Base-by-base conservation (phyloP, 2,888 invertebrate species). In the Tetragnatha montana region DNA sequence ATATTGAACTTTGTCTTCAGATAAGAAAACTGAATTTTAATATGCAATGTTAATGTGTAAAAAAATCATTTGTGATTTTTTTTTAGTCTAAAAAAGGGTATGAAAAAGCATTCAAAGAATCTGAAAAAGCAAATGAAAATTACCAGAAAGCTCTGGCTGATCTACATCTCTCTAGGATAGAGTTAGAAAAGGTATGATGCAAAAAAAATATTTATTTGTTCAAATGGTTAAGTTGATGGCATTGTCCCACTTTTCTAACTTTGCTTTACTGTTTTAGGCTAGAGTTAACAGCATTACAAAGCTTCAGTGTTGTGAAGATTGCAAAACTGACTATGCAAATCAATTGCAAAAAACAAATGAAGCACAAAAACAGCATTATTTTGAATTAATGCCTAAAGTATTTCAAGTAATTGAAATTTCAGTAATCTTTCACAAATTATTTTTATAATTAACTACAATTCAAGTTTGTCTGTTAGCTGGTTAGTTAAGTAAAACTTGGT, bases 111-210 rank as follows among this genome's bases (percentile, higher is more conserved):
- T 99, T 96, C 94, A 95, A 97, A 92, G 99, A 99, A 93, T 96
- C 98, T 91, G 99, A 99, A 94, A 96, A 97, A 93, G 98, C 99
- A 1, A 95, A 97, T 92, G 98, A 99, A 91, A 97, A 97, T 93
- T 99, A 97, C 95, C 97, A 97, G 93, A 97, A 96, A 94, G 99
- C 99, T 73, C 99, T 99, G 94, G 98, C 98, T 90, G 99, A 99
- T 95, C 95, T 98, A 92, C 98, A 99, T 95, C 95, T 99, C 91
- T 97, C 97, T 81, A 95, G 98, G 92, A 97, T 97, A 82, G 97
- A 99, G 95, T 97, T 98, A 73, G 98, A 98, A 94, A 98, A 98
- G 94, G 93, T 91, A 81, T 68, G 35, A 35, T 35, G 35, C 35
- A 35, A 2, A 76, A 8, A 35, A 2, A 76, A 8, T 50, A 4